A percentile compares a stretch with the other conserved stretches of the same genome.
Evolutionary conservation across 2,797 vertebrate species (phyloP).

Genomic region (Peromyscus eremicus): DNA sequence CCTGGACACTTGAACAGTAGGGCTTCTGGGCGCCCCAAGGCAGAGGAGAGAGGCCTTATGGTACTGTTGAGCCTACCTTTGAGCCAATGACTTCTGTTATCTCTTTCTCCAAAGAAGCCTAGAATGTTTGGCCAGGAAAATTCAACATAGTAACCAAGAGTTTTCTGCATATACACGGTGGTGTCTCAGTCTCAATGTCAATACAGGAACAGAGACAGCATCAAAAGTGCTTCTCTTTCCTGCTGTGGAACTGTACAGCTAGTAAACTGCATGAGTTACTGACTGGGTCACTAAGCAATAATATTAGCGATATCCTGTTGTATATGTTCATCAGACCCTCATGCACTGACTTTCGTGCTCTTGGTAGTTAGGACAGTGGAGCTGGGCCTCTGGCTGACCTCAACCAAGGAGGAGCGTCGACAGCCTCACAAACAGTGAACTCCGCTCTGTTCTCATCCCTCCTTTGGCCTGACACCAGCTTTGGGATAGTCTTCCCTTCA

Average conservation of each 20-base stretch:
- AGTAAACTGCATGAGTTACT: background rate
- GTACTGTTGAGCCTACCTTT: background rate
- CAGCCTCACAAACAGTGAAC: background rate
- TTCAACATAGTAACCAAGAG: conserved; percentile 20
- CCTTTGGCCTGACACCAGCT: background rate
- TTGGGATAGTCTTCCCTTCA: background rate
- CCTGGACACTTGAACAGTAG: background rate
- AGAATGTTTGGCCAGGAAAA: conserved; percentile 34
- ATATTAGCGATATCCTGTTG: background rate
- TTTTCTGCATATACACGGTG: conserved; percentile 22
- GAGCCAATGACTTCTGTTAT: background rate
- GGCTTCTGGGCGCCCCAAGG: background rate
- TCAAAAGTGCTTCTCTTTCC: conserved; percentile 44
- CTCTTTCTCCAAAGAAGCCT: conserved; percentile 51
- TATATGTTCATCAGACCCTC: background rate
- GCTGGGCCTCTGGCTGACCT: background rate
- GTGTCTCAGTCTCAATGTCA: conserved; percentile 9
- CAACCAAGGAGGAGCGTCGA: background rate
- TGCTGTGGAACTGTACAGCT: background rate
- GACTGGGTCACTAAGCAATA: background rate
- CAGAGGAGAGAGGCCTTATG: conserved; percentile 37
- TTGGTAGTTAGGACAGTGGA: background rate
- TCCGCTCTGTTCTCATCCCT: background rate
- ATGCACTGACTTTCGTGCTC: background rate
- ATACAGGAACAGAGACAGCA: conserved; percentile 67